Evolutionary conservation across 2,888 invertebrate species (phyloP).

Genomic region (Tenodera sinensis): DNA sequence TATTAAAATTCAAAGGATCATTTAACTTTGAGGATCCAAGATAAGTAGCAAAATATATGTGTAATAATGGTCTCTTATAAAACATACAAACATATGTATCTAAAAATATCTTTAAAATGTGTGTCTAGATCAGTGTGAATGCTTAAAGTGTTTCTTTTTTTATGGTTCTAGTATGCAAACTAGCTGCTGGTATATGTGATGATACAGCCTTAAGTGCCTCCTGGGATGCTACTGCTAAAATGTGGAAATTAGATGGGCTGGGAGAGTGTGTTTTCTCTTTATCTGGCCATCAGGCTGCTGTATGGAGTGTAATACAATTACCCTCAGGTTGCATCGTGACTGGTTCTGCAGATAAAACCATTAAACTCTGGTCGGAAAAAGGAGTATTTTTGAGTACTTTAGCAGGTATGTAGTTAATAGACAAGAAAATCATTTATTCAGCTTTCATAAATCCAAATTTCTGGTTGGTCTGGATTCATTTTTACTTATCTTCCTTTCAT

Average conservation of each 20-base stretch:
- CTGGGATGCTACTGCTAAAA: conserved; percentile 86
- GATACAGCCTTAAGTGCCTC: conserved; percentile 77
- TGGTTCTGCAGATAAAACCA: conserved; percentile 89
- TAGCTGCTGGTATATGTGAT: conserved; percentile 47
- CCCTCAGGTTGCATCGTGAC: conserved; percentile 61
- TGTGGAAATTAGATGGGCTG: conserved; percentile 67
- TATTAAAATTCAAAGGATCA: too few relatives aligned
- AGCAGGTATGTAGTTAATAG: conserved; percentile 50
- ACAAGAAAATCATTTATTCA: too few relatives aligned
- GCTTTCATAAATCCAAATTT: too few relatives aligned
- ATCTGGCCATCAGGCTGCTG: conserved; percentile 74
- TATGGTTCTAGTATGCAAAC: conserved; percentile 47
- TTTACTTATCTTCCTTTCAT: too few relatives aligned
- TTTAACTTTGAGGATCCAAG: too few relatives aligned
- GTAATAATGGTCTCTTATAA: too few relatives aligned
- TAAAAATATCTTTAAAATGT: too few relatives aligned
- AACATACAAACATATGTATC: too few relatives aligned
- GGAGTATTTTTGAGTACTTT: conserved; percentile 64
- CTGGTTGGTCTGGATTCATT: too few relatives aligned
- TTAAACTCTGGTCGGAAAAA: conserved; percentile 74
- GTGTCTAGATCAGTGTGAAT: too few relatives aligned
- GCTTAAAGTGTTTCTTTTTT: too few relatives aligned
- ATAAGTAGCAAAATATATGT: too few relatives aligned
- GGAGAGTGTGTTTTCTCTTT: conserved; percentile 51
- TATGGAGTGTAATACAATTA: conserved; percentile 73